Percentiles rank a stretch among this genome's conserved stretches.
phyloP scores from a whole-genome alignment of 2,797 vertebrate genomes.

The Acropternis orthonyx region DNA sequence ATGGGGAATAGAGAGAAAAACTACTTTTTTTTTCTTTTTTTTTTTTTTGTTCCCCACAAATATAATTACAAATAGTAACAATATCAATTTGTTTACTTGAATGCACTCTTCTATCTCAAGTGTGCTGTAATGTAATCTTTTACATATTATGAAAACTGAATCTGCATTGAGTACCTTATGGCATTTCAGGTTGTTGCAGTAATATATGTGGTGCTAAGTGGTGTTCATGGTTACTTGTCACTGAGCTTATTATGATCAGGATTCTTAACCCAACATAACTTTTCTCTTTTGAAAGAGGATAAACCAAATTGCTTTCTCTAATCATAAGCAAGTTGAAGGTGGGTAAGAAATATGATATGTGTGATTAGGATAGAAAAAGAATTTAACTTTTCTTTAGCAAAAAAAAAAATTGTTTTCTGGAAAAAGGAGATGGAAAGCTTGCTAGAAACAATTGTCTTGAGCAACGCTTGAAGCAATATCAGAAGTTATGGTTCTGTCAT shows the following conservation, averaged over 20 bases:
- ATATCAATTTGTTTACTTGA: background rate
- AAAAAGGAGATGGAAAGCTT: background rate
- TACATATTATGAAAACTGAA: background rate
- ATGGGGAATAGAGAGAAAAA: background rate
- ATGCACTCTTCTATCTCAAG: background rate
- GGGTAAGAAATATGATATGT: background rate
- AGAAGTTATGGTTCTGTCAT: background rate
- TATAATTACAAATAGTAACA: background rate
- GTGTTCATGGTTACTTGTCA: background rate
- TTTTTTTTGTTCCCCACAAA: rapidly evolving
- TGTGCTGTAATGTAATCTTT: background rate
- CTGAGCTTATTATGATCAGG: background rate
- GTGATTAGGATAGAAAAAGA: background rate
- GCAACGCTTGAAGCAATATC: background rate
- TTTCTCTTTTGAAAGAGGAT: background rate
- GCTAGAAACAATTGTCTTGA: background rate
- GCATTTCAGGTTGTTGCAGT: background rate
- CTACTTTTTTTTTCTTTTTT: rapidly evolving
- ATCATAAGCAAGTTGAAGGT: background rate
- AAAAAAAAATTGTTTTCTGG: background rate
- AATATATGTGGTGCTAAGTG: background rate
- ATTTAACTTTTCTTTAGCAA: background rate
- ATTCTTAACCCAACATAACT: background rate
- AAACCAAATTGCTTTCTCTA: background rate
- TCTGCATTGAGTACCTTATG: background rate